A percentile compares a stretch with the other conserved stretches of the same genome.
phyloP scores from a whole-genome alignment of 2,797 vertebrate species.

The Lophius americanus region DNA sequence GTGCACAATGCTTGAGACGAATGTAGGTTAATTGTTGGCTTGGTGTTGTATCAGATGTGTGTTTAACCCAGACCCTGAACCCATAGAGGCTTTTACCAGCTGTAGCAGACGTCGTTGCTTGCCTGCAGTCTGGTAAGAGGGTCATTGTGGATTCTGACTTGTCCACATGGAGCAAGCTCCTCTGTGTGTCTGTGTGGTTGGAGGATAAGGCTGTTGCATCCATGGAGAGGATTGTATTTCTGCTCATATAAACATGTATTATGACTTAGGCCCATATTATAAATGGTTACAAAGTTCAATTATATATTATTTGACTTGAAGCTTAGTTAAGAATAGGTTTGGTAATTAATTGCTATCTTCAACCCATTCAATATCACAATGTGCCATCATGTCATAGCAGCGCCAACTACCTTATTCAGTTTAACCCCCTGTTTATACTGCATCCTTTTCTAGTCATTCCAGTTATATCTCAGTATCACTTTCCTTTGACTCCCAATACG shows the following conservation, averaged over 20 bases:
- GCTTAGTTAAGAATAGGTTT: not conserved
- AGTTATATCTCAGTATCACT: no score
- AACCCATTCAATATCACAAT: no score
- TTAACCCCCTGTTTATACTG: no score
- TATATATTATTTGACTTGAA: not conserved
- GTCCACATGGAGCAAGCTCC: constrained; percentile 34
- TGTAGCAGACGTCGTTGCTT: constrained; percentile 72
- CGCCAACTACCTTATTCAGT: no score
- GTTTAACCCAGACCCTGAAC: constrained; percentile 68
- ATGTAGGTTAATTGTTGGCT: constrained; percentile 49
- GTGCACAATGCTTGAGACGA: not conserved
- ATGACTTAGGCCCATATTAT: constrained; percentile 5
- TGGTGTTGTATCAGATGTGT: constrained; percentile 66
- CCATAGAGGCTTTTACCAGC: constrained; percentile 65
- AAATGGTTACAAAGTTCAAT: not conserved
- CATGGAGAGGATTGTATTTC: not conserved
- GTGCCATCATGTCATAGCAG: no score
- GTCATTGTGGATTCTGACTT: constrained; percentile 42
- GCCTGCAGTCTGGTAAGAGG: constrained; percentile 45
- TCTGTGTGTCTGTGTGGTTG: constrained; percentile 8
- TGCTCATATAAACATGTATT: not conserved
- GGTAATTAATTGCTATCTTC: no score
- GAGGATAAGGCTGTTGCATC: not conserved
- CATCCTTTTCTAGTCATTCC: no score
- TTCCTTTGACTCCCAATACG: no score